These are phyloP conservation scores for Muscina levida DNA, from an alignment of 2,888 invertebrate genomes.

Conservation along the genomic window DNA sequence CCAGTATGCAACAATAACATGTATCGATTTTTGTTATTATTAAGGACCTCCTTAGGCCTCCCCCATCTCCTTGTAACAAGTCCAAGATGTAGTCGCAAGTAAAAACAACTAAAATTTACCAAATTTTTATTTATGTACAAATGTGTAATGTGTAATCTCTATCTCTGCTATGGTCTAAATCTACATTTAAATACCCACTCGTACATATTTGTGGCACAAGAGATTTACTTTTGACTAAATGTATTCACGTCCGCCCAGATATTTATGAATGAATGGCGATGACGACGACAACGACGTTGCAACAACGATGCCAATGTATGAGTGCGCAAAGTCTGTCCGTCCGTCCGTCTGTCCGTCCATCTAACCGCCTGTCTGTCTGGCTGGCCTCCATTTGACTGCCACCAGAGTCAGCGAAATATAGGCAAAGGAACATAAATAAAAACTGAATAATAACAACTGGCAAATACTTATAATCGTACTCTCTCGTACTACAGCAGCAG, in stretches of 20 bases:
- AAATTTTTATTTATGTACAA: neutral
- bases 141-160: neutral
- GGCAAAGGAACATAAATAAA: constrained; percentile 57
- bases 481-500: constrained; percentile 7
- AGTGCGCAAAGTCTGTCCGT: constrained; percentile 34
- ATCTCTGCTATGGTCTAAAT: constrained; percentile 30
- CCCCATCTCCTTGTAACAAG: no score
- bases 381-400: constrained; percentile 60
- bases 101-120: neutral
- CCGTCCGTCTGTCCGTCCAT: constrained; percentile 35
- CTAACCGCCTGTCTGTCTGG: constrained; percentile 42
- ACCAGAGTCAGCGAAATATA: constrained; percentile 4
- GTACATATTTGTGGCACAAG: constrained; percentile 51
- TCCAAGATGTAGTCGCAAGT: no score
- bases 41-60: no score
- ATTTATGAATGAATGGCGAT: constrained; percentile 31
- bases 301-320: neutral
- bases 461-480: no score
- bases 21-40: no score
- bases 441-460: constrained; percentile 27
- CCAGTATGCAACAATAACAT: no score
- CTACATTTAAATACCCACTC: constrained; percentile 38
- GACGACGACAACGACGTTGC: no score
- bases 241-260: constrained; percentile 27
- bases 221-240: constrained; percentile 56